These are phyloP conservation scores for Dasysyrphus albostriatus DNA, from an alignment of 2,888 invertebrate genomes.

Conservation along the genomic window DNA sequence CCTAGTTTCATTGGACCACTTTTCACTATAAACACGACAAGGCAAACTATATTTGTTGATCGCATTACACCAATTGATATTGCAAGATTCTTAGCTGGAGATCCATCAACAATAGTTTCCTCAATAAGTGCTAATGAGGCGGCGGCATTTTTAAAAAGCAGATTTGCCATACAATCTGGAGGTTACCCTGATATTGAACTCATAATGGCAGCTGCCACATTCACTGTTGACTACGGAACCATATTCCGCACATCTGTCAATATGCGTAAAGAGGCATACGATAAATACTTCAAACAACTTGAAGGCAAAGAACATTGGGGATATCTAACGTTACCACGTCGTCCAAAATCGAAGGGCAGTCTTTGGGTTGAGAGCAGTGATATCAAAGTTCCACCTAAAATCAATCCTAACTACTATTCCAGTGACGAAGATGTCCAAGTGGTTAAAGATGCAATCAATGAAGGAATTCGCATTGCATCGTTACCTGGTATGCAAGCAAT, in stretches of 20 bases:
- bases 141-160: conserved; percentile 85
- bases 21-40: conserved; percentile 81
- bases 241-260: conserved; percentile 85
- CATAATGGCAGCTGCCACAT: conserved; percentile 86
- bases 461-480: conserved; percentile 85
- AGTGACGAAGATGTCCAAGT: conserved; percentile 87
- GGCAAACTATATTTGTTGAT: conserved; percentile 40
- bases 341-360: conserved; percentile 89
- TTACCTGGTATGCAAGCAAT: conserved; percentile 86
- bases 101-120: conserved; percentile 86
- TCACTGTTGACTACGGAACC: conserved; percentile 86
- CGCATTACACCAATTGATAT: conserved; percentile 80
- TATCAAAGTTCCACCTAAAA: conserved; percentile 88
- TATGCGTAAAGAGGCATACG: conserved; percentile 85
- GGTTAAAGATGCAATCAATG: conserved; percentile 86
- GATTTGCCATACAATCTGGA: no score
- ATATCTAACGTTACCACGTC: conserved; percentile 87
- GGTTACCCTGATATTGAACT: conserved; percentile 86
- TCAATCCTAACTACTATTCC: conserved; percentile 92
- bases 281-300: conserved; percentile 79
- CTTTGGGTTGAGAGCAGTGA: conserved; percentile 88
- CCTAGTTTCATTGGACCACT: conserved; percentile 83
- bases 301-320: conserved; percentile 85
- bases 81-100: conserved; percentile 84
- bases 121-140: conserved; percentile 87